Conservation (phyloP, 2,888 invertebrate species). For the Eupithecia dodoneata region DNA sequence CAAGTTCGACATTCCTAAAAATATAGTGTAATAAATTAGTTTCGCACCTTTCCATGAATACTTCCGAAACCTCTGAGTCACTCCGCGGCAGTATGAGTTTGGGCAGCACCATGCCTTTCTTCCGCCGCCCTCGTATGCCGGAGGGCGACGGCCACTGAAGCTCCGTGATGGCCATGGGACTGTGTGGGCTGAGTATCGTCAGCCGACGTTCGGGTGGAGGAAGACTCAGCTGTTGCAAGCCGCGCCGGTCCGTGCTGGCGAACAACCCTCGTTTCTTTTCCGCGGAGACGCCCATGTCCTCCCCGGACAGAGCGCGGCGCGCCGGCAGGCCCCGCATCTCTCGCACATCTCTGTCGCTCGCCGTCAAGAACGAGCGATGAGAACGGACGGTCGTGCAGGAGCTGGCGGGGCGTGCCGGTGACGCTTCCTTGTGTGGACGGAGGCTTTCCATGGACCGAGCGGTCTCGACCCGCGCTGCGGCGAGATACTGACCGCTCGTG, state of each 20-base stretch:
- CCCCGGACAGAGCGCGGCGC: conserved; percentile 85
- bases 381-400: conserved; percentile 77
- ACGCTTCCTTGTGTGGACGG: conserved; percentile 82
- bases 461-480: conserved; percentile 83
- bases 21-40: conserved; percentile 45
- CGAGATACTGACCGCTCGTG: conserved; percentile 82
- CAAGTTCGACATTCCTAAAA: neutral
- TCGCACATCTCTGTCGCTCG: conserved; percentile 87
- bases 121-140: conserved; percentile 85
- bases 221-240: conserved; percentile 87
- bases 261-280: conserved; percentile 87
- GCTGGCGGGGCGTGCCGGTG: conserved; percentile 82
- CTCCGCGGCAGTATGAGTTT: conserved; percentile 90
- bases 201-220: conserved; percentile 88
- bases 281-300: conserved; percentile 85
- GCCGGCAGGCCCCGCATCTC: conserved; percentile 87
- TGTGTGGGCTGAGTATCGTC: conserved; percentile 92
- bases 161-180: conserved; percentile 88
- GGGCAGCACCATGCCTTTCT: conserved; percentile 89
- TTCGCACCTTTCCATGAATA: conserved; percentile 85
- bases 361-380: conserved; percentile 86
- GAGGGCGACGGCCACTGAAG: conserved; percentile 85
- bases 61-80: conserved; percentile 88
- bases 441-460: conserved; percentile 90
- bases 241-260: conserved; percentile 86